Conservation (phyloP, 2,113 vertebrate genomes). For the Corapipo altera region DNA sequence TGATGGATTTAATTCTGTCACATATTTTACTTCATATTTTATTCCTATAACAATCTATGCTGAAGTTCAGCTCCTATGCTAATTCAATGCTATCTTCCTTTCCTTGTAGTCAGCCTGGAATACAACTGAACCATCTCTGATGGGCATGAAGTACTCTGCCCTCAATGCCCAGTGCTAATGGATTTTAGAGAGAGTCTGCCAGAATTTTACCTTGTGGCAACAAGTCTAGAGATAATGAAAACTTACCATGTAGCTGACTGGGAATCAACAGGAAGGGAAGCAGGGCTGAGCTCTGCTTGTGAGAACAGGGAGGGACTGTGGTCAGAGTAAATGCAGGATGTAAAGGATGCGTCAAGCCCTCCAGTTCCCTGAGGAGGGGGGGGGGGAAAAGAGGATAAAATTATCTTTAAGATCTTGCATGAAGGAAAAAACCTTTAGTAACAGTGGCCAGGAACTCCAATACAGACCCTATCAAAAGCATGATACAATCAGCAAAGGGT, state of each 20-base stretch:
- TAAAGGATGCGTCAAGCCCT: slow-evolving; percentile 51
- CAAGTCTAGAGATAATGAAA: slow-evolving; percentile 55
- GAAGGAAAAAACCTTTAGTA: not conserved
- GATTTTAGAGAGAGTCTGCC: slow-evolving; percentile 43
- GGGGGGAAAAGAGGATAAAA: not conserved
- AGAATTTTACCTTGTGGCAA: slow-evolving; percentile 51
- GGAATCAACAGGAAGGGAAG: slow-evolving; percentile 55
- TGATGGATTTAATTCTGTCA: slow-evolving; percentile 70
- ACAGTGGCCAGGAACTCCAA: not conserved
- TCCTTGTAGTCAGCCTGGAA: slow-evolving; percentile 39
- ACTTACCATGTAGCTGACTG: slow-evolving; percentile 61
- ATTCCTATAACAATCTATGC: slow-evolving; percentile 67
- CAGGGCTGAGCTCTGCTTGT: slow-evolving; percentile 39
- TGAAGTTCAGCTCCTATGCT: slow-evolving; percentile 63
- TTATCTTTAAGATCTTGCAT: not conserved
- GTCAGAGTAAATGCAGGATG: slow-evolving; percentile 56
- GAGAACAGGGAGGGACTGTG: slow-evolving; percentile 42
- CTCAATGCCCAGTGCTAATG: slow-evolving; percentile 56
- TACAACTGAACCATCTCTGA: slow-evolving; percentile 39
- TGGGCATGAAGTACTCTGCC: slow-evolving; percentile 44
- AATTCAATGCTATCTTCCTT: slow-evolving; percentile 58
- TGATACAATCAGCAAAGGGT: not conserved
- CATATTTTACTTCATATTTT: slow-evolving; percentile 69
- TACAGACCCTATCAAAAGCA: not conserved
- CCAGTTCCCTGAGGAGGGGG: slow-evolving; percentile 25